phyloP scores from a whole-genome alignment of 2,888 invertebrate genomes.

The Oithona nana region DNA sequence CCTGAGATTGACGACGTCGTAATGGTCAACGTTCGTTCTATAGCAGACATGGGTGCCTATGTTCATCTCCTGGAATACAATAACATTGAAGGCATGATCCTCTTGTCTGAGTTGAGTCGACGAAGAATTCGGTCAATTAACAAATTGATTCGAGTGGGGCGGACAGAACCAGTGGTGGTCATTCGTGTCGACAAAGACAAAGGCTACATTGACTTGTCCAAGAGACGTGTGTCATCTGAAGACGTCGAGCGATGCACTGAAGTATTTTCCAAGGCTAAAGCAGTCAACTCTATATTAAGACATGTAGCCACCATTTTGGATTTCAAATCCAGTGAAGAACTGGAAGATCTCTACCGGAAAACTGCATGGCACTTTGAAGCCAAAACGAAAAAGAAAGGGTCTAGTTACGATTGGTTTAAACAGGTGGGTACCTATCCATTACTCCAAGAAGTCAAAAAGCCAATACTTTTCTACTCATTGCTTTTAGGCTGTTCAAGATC shows the following conservation, averaged over 20 bases:
- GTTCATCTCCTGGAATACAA: conserved; percentile 94
- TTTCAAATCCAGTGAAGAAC: conserved; percentile 71
- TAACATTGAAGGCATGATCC: conserved; percentile 97
- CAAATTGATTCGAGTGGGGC: conserved; percentile 92
- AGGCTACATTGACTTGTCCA: conserved; percentile 98
- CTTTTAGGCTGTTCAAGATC: conserved; percentile 94
- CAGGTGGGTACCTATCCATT: no score
- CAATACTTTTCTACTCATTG: no score
- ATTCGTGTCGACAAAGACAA: conserved; percentile 99
- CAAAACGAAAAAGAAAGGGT: conserved; percentile 85
- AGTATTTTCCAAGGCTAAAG: conserved; percentile 85
- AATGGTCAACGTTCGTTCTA: conserved; percentile 93
- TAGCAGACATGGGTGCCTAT: conserved; percentile 99
- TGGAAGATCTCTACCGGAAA: conserved; percentile 83
- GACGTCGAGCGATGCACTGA: conserved; percentile 97
- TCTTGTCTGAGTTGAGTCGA: conserved; percentile 89
- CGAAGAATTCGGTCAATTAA: conserved; percentile 98
- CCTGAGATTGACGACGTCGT: conserved; percentile 99
- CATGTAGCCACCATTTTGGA: conserved; percentile 88
- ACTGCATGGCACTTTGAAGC: conserved; percentile 98
- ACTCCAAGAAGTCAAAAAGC: no score
- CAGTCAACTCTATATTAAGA: conserved; percentile 88
- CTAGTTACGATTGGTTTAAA: conserved; percentile 94
- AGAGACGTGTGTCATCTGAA: conserved; percentile 91
- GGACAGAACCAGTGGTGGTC: conserved; percentile 96